These are phyloP conservation scores for Drosophila bifasciata DNA, from an alignment of 1,140 invertebrate genomes.

Conservation along the genomic window DNA sequence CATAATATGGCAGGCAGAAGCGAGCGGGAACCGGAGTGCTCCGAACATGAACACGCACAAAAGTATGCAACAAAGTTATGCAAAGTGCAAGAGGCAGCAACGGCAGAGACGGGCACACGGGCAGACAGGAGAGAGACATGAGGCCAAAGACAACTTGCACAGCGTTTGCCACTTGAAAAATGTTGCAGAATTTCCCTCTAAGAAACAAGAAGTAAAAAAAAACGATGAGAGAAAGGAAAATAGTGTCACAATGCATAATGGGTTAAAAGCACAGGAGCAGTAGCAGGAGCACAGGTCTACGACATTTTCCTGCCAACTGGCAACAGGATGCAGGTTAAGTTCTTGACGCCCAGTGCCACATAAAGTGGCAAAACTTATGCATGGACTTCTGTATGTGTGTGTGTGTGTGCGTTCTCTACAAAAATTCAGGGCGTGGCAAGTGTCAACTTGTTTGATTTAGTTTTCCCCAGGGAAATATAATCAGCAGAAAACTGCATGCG, in stretches of 20 bases:
- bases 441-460: conserved; percentile 80
- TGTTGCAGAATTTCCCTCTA: conserved; percentile 50
- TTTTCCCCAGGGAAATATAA: conserved; percentile 29
- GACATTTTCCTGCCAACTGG: conserved; percentile 61
- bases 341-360: conserved; percentile 71
- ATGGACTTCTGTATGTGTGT: conserved; percentile 15
- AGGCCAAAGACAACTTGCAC: conserved; percentile 37
- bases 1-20: conserved; percentile 48
- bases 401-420: neutral
- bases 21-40: neutral
- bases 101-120: conserved; percentile 1
- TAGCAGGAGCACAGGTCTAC: conserved; percentile 31
- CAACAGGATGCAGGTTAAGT: conserved; percentile 80
- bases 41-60: conserved; percentile 42
- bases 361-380: conserved; percentile 78
- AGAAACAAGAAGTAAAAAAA: conserved; percentile 14
- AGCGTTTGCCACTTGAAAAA: conserved; percentile 71
- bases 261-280: conserved; percentile 40
- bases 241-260: conserved; percentile 77
- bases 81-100: conserved; percentile 67
- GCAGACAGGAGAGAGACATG: neutral
- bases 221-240: conserved; percentile 21
- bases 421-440: conserved; percentile 55
- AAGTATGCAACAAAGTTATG: conserved; percentile 80
- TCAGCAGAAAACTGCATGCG: conserved; percentile 22